Evolutionary conservation across 2,113 vertebrate genomes (phyloP).

Genomic region (Mustela nigripes): DNA sequence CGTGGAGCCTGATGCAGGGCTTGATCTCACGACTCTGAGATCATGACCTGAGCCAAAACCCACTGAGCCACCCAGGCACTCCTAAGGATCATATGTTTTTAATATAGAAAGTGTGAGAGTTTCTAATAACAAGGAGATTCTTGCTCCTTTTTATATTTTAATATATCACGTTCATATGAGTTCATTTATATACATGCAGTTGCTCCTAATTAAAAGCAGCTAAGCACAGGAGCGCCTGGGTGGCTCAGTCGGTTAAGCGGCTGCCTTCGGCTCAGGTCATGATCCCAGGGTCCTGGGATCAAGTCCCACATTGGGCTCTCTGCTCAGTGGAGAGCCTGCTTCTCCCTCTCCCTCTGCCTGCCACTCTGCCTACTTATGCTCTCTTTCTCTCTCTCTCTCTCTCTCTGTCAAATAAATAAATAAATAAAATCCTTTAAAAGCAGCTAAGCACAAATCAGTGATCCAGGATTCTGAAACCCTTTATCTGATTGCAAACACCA

Average conservation of each 20-base stretch:
- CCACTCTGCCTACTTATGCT: too few species aligned
- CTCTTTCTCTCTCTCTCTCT: too few species aligned
- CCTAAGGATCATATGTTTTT: not conserved
- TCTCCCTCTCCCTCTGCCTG: too few species aligned
- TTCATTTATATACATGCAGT: not conserved
- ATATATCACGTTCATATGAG: not conserved
- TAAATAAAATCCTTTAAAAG: not conserved
- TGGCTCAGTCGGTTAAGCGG: too few species aligned
- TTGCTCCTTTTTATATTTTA: not conserved
- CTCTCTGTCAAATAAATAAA: too few species aligned
- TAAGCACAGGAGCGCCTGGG: not conserved
- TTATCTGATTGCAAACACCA: not conserved
- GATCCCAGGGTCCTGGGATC: too few species aligned
- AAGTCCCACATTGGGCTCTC: too few species aligned
- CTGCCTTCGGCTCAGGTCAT: too few species aligned
- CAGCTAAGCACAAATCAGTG: not conserved
- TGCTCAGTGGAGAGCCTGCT: too few species aligned
- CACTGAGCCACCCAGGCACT: not conserved
- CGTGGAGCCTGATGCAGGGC: not conserved
- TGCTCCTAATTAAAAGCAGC: conserved; percentile 8
- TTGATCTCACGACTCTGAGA: not conserved
- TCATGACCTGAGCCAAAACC: not conserved
- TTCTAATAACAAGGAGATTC: not conserved
- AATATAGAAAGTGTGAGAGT: not conserved
- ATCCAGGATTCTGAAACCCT: not conserved